phyloP scores from a whole-genome alignment of 92 coral and sea anemone genomes.

The Actinostola sp. region DNA sequence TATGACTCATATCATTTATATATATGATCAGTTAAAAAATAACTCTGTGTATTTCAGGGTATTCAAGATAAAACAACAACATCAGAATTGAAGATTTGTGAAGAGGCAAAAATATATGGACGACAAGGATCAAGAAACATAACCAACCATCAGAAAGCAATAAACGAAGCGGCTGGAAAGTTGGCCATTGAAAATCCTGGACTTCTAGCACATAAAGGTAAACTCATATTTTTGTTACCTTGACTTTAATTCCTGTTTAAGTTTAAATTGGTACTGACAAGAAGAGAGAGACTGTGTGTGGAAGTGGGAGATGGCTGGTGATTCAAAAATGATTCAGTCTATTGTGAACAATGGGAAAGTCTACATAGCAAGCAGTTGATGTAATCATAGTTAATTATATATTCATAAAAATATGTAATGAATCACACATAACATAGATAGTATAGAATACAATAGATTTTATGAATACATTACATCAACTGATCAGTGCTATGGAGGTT shows the following conservation, averaged over 20 bases:
- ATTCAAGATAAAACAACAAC: neutral
- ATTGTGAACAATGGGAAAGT: no score
- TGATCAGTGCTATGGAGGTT: no score
- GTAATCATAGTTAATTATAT: no score
- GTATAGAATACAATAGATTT: no score
- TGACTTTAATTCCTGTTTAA: neutral
- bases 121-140: neutral
- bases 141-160: constrained; percentile 50
- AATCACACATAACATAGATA: no score
- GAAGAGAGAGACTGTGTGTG: no score
- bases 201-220: constrained; percentile 56
- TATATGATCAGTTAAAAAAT: neutral
- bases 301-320: no score
- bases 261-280: neutral
- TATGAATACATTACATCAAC: no score
- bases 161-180: constrained; percentile 55
- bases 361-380: no score
- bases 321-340: no score
- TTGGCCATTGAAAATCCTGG: constrained; percentile 42
- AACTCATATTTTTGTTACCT: neutral
- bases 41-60: neutral
- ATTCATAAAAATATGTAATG: no score
- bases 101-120: constrained; percentile 28
- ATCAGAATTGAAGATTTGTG: constrained; percentile 17
- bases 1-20: no score